Base-by-base conservation (phyloP, 1,140 invertebrate species). In the Acarapis woodi region DNA sequence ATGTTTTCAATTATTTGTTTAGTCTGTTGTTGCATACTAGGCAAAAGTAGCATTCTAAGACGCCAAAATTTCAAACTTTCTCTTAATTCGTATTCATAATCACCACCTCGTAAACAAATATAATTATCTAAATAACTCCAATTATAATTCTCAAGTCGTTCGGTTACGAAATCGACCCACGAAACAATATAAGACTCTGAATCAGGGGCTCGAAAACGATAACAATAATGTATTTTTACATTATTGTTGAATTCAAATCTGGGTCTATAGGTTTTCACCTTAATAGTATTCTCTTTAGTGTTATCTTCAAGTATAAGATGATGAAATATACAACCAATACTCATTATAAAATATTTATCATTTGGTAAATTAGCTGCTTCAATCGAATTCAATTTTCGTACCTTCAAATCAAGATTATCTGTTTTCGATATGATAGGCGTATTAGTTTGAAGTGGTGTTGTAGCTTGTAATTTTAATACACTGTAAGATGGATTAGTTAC, bases 71-170 rank as follows among this genome's bases (percentile, higher is more conserved):
- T 94, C 2, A 87, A 58, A 10, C 48, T 46, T 53, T 60, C 48
- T 45, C 20, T 68, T 60, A 56, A 78, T 28, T 38, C 31, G 36
- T 43, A 46, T 34, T 50, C 43, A 34, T 39, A 85, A 51, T 87
- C 80, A 0, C 71, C 75, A 52, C 88, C 80, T 4, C 83, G 82
- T 1, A 77, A 80, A 51, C 80, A 88, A 40, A 93, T 82, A 51
- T 93, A 93, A 53, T 90, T 75, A 57, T 94, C 85, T 55, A 93
- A 64, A 55, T 85, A 85, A 59, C 93, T 94, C 87, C 87, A 96
- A 55, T 88, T 90, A 49, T 82, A 93, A 49, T 75, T 83, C 58
- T 94, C 85, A 18, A 93, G 56, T 49, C 83, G 82, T 55, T 93
- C 82, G 1, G 80, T 83, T 9, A 71, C 74, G 53, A 94, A 93